Evolutionary conservation across 1,140 invertebrate species (phyloP), one percentile per base, ranked within the genome.

Genomic region (Anastrepha ludens): DNA sequence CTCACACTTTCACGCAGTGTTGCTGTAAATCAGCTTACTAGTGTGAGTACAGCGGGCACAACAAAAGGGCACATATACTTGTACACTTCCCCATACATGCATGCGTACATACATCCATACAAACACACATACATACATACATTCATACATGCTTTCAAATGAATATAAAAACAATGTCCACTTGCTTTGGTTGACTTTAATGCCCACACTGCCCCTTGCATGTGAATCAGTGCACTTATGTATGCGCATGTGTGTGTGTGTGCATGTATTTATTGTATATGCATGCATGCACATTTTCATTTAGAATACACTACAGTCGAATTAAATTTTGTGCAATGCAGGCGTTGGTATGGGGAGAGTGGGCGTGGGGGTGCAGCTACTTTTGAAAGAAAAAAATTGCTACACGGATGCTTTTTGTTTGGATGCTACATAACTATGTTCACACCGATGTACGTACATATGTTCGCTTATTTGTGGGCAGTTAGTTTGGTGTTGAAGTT

Each of bases 401-500:
- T 55, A 81, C 74, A 81, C 47, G 47, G 47, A 8, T 29, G 47
- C 44, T 17, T 29, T 67, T 29, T 67, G 7, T 67, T 67, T 67
- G 64, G 29, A 7, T 67, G 29, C 17, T 29, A 6, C 8, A 6
- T 65, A 7, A 11, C 8, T 65, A 5, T 41, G 13, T 70, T 41
- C 4, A 44, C 29, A 74, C 13, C 13, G 3, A 47, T 74, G 6
- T 44, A 74, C 17, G 3, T 74, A 17, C 6, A 44, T 74, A 74
- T 17, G 39, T 74, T 9, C 20, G 70, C 41, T 74, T 74, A 2
- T 50, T 81, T 81, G 74, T 81, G 74, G n/a, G 15, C 47, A 81
- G 74, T 81, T 81, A 81, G 74, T 55, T 81, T 81, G 74, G 74
- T 81, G 74, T 81, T 81, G 74, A 81, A 81, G 74, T 81, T 81